Percentiles rank a stretch among this genome's conserved stretches.
phyloP scores from a whole-genome alignment of 2,888 invertebrate species.

The Germaria angustata region DNA sequence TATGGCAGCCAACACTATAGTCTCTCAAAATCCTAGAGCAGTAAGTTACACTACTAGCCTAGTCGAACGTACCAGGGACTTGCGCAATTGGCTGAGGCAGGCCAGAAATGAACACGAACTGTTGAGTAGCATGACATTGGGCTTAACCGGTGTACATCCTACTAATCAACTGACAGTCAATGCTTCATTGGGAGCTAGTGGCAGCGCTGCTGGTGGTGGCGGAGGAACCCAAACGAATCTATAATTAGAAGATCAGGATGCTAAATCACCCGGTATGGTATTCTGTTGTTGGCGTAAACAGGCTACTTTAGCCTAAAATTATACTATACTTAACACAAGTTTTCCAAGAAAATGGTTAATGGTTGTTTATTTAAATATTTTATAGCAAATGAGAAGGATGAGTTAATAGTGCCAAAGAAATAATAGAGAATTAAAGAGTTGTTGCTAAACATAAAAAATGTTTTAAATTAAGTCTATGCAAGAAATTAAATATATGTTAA shows the following conservation, averaged over 20 bases:
- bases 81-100: constrained; percentile 85
- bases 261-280: constrained; percentile 27
- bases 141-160: constrained; percentile 35
- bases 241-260: constrained; percentile 68
- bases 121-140: constrained; percentile 56
- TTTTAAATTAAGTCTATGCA: constrained; percentile 36
- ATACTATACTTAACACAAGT: neutral
- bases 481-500: constrained; percentile 39
- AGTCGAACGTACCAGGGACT: constrained; percentile 84
- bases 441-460: constrained; percentile 21
- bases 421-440: constrained; percentile 41
- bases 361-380: constrained; percentile 48
- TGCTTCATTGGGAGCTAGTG: constrained; percentile 41
- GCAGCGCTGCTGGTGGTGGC: constrained; percentile 48
- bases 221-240: constrained; percentile 70
- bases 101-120: constrained; percentile 80
- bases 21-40: constrained; percentile 78
- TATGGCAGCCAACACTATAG: constrained; percentile 77
- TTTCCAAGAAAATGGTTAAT: constrained; percentile 44
- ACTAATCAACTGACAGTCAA: constrained; percentile 23
- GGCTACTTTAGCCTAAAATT: constrained; percentile 43
- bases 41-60: constrained; percentile 83
- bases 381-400: constrained; percentile 21
- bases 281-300: constrained; percentile 62
- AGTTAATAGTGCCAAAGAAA: constrained; percentile 54